Conservation (phyloP, 2,113 vertebrate species). For the Pelecanoides urinatrix region DNA sequence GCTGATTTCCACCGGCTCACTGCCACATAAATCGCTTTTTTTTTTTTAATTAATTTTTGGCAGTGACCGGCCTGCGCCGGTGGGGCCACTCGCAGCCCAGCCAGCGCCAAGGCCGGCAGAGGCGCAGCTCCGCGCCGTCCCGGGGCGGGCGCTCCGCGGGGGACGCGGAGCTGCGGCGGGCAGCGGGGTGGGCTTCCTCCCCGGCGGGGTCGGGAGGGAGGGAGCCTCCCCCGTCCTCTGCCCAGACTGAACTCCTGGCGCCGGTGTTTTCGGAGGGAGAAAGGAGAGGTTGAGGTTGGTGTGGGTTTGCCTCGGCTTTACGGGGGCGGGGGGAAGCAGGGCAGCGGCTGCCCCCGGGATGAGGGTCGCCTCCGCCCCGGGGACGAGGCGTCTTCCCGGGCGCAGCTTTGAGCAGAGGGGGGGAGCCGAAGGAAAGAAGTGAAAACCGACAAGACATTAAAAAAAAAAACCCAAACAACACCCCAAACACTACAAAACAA, state of each 20-base stretch:
- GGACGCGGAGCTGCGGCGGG: not conserved
- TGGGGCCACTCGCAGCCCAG: not conserved
- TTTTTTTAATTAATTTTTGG: not conserved
- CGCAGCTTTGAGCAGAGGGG: not conserved
- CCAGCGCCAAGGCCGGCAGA: not conserved
- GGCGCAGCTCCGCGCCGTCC: not conserved
- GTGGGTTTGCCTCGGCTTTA: not conserved
- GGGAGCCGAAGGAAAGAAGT: not conserved
- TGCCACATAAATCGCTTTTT: not conserved
- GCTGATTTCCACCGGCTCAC: not conserved
- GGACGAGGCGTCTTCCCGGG: not conserved
- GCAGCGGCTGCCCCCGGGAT: not conserved
- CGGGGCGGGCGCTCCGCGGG: not conserved
- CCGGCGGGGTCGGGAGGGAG: not conserved
- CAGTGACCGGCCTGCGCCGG: not conserved
- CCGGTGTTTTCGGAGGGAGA: not conserved
- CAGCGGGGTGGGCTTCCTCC: not conserved
- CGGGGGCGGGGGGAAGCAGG: not conserved
- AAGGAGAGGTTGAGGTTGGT: not conserved
- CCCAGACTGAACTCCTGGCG: not conserved
- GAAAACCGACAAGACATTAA: fast-evolving
- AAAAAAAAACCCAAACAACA: not conserved
- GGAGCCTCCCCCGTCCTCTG: not conserved
- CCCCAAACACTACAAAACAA: not conserved
- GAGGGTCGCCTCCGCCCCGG: too few species aligned